These are phyloP conservation scores for Zaprionus africanus DNA, from an alignment of 1,140 invertebrate species.

Conservation along the genomic window DNA sequence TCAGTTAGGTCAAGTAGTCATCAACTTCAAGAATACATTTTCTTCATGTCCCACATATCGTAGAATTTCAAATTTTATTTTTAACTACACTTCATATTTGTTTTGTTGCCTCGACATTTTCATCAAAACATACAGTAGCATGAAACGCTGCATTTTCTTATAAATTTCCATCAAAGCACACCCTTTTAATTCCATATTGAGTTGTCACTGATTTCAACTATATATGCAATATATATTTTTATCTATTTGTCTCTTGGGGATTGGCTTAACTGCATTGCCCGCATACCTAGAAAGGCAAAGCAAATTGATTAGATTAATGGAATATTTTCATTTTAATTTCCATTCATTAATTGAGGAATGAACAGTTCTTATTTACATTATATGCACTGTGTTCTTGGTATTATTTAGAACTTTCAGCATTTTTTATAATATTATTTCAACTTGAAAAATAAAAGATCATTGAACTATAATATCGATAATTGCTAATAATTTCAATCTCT, in stretches of 20 bases:
- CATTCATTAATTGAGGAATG: neutral
- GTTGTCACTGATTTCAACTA: neutral
- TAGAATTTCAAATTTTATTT: neutral
- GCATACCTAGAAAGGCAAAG: neutral
- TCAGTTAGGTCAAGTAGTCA: conserved; percentile 26
- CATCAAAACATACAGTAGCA: neutral
- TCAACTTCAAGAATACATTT: neutral
- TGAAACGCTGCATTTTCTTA: neutral
- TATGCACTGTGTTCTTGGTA: no score
- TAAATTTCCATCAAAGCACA: neutral
- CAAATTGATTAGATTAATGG: neutral
- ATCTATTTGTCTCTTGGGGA: neutral
- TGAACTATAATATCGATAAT: no score
- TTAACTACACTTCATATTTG: neutral
- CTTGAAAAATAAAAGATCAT: neutral
- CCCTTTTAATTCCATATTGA: neutral
- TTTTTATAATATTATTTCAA: neutral
- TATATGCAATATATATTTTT: neutral
- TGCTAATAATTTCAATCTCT: no score
- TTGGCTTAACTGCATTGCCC: neutral
- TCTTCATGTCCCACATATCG: neutral
- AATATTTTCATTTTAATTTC: neutral
- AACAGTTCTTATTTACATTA: neutral
- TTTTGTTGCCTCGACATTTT: neutral
- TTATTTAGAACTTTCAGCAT: no score